Evolutionary conservation across 2,797 vertebrate species (phyloP).

Genomic region (Anabacerthia variegaticeps): DNA sequence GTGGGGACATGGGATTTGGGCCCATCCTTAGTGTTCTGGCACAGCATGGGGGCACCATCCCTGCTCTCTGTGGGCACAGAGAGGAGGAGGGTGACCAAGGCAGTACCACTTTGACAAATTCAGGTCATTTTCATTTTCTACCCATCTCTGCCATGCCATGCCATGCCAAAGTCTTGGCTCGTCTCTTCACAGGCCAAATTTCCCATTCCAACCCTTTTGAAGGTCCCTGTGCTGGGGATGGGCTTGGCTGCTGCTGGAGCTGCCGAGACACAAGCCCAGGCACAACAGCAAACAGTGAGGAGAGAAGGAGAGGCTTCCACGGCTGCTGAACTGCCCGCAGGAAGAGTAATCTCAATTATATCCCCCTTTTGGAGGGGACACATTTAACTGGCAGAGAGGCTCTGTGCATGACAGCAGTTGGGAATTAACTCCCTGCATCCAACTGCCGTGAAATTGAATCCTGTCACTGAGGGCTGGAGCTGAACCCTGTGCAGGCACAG

Average conservation of each 20-base stretch:
- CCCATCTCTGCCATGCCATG: not conserved
- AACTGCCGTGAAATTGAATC: constrained; percentile 60
- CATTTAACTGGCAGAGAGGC: constrained; percentile 1
- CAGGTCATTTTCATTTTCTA: not conserved
- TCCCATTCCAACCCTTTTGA: not conserved
- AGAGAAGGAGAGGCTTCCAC: not conserved
- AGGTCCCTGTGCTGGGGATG: not conserved
- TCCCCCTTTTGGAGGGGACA: constrained; percentile 23
- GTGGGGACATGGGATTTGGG: not conserved
- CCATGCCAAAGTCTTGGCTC: not conserved
- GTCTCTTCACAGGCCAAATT: not conserved
- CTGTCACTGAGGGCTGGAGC: not conserved
- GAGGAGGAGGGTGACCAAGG: not conserved
- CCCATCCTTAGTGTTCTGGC: not conserved
- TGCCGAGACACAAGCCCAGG: not conserved
- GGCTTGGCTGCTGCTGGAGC: not conserved
- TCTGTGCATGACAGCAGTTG: not conserved
- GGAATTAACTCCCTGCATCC: constrained; percentile 37
- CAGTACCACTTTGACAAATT: fast-evolving
- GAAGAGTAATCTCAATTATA: constrained; percentile 17
- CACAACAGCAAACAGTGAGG: not conserved
- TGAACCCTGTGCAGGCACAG: not conserved
- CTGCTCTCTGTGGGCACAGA: fast-evolving
- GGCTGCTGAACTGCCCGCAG: not conserved
- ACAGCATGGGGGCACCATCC: not conserved